phyloP scores from a whole-genome alignment of 2,113 vertebrate species.

The Psittacara wagleri region DNA sequence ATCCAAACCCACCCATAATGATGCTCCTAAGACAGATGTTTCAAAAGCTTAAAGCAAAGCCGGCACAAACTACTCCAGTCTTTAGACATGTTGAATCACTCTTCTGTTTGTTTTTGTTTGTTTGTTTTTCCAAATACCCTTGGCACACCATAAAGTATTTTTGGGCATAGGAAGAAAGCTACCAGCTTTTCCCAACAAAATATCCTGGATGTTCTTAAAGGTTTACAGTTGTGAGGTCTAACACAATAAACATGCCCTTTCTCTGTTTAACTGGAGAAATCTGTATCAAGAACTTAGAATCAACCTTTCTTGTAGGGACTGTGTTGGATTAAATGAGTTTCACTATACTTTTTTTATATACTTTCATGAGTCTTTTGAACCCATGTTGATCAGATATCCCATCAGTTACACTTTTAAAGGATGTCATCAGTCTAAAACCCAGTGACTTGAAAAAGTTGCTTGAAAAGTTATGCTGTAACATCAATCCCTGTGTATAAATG shows the following conservation, averaged over 20 bases:
- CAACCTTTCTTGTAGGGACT: neutral
- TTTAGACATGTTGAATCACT: neutral
- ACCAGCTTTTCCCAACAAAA: neutral
- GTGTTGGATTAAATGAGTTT: neutral
- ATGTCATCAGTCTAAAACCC: neutral
- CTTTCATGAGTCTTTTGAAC: neutral
- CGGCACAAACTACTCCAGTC: neutral
- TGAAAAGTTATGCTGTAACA: neutral
- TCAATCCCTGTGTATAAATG: neutral
- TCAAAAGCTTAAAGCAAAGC: neutral
- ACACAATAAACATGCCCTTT: neutral
- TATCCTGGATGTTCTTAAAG: neutral
- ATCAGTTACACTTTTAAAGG: neutral
- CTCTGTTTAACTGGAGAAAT: neutral
- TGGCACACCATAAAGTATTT: neutral
- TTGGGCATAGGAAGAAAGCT: neutral
- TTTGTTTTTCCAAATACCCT: neutral
- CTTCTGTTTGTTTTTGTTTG: too few relatives aligned
- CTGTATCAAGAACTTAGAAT: neutral
- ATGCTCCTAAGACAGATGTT: neutral
- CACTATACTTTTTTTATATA: neutral
- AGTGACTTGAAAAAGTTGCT: neutral
- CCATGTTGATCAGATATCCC: neutral
- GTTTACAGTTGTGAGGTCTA: neutral
- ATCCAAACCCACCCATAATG: neutral